A percentile compares a stretch with the other conserved stretches of the same genome.
Evolutionary conservation across 2,113 vertebrate species (phyloP).

Genomic region (Salvator merianae): DNA sequence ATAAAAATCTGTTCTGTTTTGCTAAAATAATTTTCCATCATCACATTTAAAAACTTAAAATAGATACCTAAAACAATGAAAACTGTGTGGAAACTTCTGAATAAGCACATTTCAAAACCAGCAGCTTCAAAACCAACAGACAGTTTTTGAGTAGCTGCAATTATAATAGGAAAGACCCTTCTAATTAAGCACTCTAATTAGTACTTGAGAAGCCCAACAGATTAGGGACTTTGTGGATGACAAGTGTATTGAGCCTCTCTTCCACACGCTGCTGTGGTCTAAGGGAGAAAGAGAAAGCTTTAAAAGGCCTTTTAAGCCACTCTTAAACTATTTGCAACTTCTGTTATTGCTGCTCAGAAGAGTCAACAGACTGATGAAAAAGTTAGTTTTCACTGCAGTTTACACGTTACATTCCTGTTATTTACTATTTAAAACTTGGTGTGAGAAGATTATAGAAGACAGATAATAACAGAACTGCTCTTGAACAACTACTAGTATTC

Average conservation of each 20-base stretch:
- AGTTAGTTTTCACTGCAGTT: not conserved
- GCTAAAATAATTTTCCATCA: conserved; percentile 34
- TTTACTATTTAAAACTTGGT: not conserved
- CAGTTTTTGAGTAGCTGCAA: conserved; percentile 51
- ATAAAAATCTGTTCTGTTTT: conserved; percentile 29
- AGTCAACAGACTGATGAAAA: not conserved
- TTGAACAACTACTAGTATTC: conserved; percentile 38
- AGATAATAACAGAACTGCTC: conserved; percentile 32
- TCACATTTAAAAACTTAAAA: conserved; percentile 23
- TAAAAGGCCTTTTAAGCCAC: not conserved
- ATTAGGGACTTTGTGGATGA: conserved; percentile 20
- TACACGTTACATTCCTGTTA: not conserved
- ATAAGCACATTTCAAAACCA: conserved; percentile 46
- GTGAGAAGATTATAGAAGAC: not conserved
- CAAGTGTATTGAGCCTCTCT: too few species aligned
- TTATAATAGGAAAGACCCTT: conserved; percentile 52
- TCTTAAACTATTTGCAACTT: not conserved
- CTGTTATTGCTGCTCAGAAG: not conserved
- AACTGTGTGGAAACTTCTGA: conserved; percentile 56
- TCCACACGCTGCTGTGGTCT: too few species aligned
- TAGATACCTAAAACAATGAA: conserved; percentile 53
- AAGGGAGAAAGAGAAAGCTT: not conserved
- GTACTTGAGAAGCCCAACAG: not conserved
- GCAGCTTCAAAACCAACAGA: not conserved
- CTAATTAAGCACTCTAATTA: conserved; percentile 43